phyloP scores from a whole-genome alignment of 2,888 invertebrate genomes.

The Trachelus stipa region DNA sequence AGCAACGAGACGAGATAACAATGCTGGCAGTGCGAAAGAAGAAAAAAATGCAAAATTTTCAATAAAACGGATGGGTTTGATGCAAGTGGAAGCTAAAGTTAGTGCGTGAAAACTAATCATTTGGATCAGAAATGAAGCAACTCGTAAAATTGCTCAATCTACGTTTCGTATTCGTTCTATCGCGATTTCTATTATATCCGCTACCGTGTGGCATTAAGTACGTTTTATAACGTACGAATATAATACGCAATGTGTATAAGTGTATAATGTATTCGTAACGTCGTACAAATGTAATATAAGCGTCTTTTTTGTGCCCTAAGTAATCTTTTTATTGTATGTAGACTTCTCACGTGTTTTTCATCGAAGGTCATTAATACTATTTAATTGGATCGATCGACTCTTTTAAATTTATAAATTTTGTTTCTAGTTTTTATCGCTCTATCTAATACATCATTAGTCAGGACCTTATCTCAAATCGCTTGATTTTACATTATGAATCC shows the following conservation, averaged over 20 bases:
- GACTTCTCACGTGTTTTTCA: background rate
- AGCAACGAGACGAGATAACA: background rate
- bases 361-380: background rate
- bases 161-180: background rate
- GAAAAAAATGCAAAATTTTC: background rate
- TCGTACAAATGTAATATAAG: conserved; percentile 41
- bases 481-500: background rate
- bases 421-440: background rate
- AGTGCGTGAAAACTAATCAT: background rate
- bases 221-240: conserved; percentile 10
- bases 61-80: background rate
- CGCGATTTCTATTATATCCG: background rate
- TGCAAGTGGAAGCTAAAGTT: background rate
- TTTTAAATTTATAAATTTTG: background rate
- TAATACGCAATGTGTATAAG: conserved; percentile 16
- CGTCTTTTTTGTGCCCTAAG: conserved; percentile 52
- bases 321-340: conserved; percentile 42
- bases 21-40: background rate
- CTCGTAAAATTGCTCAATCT: background rate
- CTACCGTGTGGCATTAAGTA: background rate
- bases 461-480: background rate
- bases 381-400: background rate
- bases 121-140: background rate
- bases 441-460: background rate
- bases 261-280: conserved; percentile 29